phyloP scores from a whole-genome alignment of 1,140 invertebrate genomes.

The Mya arenaria region DNA sequence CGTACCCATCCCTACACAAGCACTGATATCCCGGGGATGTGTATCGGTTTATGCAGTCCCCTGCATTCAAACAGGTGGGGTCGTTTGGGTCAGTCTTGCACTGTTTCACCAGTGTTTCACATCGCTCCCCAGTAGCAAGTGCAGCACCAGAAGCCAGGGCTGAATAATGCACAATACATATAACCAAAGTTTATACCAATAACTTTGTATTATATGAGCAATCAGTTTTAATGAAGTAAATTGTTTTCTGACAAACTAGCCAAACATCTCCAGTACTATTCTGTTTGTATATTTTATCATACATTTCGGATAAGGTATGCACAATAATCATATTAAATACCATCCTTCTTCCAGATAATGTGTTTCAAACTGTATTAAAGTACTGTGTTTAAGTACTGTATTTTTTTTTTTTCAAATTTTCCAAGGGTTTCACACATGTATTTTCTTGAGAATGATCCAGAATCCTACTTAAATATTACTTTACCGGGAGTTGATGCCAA shows the following conservation, averaged over 20 bases:
- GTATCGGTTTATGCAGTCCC: conserved; percentile 36
- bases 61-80: conserved; percentile 17
- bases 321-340: no score
- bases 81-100: not conserved
- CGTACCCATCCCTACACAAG: conserved; percentile 17
- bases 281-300: conserved; percentile 11
- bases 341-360: no score
- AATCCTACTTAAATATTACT: no score
- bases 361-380: no score
- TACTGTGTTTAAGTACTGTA: no score
- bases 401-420: no score
- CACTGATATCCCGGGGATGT: not conserved
- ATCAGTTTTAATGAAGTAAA: conserved; percentile 24
- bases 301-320: no score
- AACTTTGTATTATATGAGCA: not conserved
- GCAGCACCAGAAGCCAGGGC: not conserved
- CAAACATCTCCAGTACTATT: not conserved
- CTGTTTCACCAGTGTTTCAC: conserved; percentile 8
- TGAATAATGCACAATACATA: not conserved
- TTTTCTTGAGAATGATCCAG: no score
- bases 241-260: not conserved
- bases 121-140: conserved; percentile 7
- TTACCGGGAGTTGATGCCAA: no score
- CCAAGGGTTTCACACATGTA: no score
- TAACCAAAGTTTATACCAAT: not conserved